Evolutionary conservation across 2,113 vertebrate genomes (phyloP).

Genomic region (Bubo scandiacus): DNA sequence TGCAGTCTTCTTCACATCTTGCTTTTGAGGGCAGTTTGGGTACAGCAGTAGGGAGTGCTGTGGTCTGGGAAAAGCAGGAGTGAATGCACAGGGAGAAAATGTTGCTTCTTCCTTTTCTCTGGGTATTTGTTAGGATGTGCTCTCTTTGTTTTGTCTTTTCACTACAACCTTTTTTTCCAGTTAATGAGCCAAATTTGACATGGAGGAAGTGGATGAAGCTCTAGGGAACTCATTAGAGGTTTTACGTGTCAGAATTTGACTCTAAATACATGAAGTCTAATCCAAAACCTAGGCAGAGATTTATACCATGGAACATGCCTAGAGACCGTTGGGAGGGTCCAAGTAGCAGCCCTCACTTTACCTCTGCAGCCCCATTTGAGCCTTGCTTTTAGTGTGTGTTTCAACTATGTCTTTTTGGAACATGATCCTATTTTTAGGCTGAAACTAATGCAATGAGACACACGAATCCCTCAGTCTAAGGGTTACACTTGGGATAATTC

Average conservation of each 20-base stretch:
- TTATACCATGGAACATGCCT: not conserved
- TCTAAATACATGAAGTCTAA: not conserved
- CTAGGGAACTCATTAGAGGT: constrained; percentile 23
- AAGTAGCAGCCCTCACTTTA: not conserved
- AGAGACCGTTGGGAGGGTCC: not conserved
- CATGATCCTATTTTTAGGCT: not conserved
- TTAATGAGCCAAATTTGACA: constrained; percentile 10
- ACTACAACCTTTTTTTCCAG: not conserved
- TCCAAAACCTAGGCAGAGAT: not conserved
- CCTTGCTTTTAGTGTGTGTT: not conserved
- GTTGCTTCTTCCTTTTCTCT: not conserved
- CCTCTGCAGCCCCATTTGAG: not conserved
- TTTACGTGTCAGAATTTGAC: not conserved
- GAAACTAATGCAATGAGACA: not conserved
- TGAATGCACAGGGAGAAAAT: not conserved
- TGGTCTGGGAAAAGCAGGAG: not conserved
- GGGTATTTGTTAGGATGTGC: not conserved
- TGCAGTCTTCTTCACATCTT: not conserved
- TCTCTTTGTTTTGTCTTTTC: not conserved
- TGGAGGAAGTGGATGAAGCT: not conserved
- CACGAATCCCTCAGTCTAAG: not conserved
- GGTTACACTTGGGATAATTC: not conserved
- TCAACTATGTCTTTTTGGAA: not conserved
- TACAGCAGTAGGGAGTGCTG: not conserved
- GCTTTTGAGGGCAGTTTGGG: not conserved